Evolutionary conservation across 30 jellyfish, hydroid and myxozoan genomes (phyloP), one percentile per base, ranked within the genome.

Genomic region (Turritopsis rubra): DNA sequence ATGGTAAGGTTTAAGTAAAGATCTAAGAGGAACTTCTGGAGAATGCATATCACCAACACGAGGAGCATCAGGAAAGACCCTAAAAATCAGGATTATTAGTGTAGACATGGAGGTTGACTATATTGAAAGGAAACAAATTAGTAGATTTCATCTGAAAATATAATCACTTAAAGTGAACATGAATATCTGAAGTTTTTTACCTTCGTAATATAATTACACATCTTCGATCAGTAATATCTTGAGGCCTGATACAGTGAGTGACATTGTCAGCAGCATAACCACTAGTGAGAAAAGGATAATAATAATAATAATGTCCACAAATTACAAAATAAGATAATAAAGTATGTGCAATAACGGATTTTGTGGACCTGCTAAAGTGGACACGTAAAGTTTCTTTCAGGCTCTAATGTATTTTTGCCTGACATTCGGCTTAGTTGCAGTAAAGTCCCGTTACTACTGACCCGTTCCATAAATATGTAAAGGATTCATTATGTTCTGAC

Each of bases 261-360:
- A 93, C 93, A 29, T 85, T 79, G 81, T 93, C 99, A 13, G 99
- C 99, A 26, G 99, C 99, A 85, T 93, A 93, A 9, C 96, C 99
- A 88, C 99, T 93, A 81, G 21, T 53, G 54, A 52, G 28, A 85
- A 74, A 79, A n/a, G 30, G 60, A 41, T 41, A 41, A 3, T 3
- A 41, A 41, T 3, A 41, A 41, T 3, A 41, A 41, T 41, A 13
- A 13, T 41, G 9, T 41, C 13, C 5, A 41, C 60, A 41, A 41
- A 41, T 3, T 41, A 13, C 9, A 3, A 3, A 3, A 41, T 41
- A 41, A 41, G 5, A 41, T 41, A 5, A 41, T 41, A n/a, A n/a
- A n/a, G n/a, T n/a, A n/a, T n/a, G n/a, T n/a, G n/a, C n/a, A n/a
- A n/a, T n/a, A n/a, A n/a, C n/a, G n/a, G n/a, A n/a, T n/a, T n/a